Evolutionary conservation across 2,113 vertebrate species (phyloP).

Genomic region (Urocolius indicus): DNA sequence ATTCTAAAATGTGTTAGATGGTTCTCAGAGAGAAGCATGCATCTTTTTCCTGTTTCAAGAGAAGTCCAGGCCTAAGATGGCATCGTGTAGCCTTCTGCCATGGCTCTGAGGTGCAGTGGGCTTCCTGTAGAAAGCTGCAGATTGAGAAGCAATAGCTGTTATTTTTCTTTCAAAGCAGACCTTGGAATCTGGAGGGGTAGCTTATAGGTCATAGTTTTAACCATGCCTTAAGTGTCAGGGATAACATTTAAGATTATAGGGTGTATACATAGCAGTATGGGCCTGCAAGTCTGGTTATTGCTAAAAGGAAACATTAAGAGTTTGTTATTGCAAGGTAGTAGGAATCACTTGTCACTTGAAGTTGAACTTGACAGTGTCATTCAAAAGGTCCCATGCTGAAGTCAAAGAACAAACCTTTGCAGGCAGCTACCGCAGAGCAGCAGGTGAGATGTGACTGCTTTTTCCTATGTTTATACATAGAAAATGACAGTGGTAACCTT

Average conservation of each 20-base stretch:
- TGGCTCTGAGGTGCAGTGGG: background rate
- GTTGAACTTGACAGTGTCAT: background rate
- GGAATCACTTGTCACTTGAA: background rate
- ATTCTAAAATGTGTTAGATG: background rate
- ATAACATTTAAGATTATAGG: background rate
- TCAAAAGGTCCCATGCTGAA: background rate
- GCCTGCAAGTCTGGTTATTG: background rate
- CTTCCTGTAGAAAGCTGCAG: background rate
- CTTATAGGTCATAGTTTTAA: background rate
- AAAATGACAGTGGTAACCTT: background rate
- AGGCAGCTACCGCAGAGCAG: background rate
- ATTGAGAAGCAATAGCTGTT: background rate
- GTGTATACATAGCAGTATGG: background rate
- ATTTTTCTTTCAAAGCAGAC: background rate
- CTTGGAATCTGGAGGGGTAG: background rate
- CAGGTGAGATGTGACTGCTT: constrained; percentile 14
- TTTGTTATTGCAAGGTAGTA: background rate
- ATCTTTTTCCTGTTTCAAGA: background rate
- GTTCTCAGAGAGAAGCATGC: background rate
- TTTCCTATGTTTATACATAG: background rate
- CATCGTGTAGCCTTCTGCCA: background rate
- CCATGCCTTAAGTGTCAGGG: background rate
- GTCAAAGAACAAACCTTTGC: background rate
- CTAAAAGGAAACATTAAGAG: background rate
- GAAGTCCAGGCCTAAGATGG: background rate